Evolutionary conservation across 2,113 vertebrate species (phyloP), one percentile per base, ranked within the genome.

Genomic region (Typhlomys cinereus): DNA sequence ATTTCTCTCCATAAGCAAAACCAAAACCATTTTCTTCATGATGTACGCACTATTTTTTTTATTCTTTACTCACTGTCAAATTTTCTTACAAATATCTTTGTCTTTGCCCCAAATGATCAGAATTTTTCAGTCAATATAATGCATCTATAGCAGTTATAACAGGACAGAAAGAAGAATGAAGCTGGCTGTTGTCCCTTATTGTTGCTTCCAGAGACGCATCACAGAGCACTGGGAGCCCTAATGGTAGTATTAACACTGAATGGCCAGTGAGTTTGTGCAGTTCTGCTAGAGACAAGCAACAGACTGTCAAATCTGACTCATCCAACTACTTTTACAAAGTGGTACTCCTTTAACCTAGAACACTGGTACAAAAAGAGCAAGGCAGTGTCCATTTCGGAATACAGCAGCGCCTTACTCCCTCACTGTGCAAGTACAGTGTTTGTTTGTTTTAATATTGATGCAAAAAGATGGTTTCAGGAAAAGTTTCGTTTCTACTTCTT

Each of bases 1-100:
- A 85, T 34, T 48, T 90, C 71, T 89, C 31, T 62, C 61, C 29
- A 59, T 4, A 41, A 88, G 64, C 59, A 91, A 75, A 74, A 92
- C 39, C 12, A 75, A 91, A 91, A 9, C 48, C 3, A 54, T 61
- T n/a, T 88, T 93, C 94, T 74, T 82, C 57, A 61, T 79, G 41
- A 66, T 66, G 29, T 39, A 84, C 23, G 11, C 71, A 75, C 36
- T n/a, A n/a, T n/a, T n/a, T n/a, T 41, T 9, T 41, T 12, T 66
- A 13, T n/a, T n/a, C 13, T 44, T 34, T 59, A 52, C 18, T 57
- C 86, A n/a, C 34, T 94, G 73, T 17, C 67, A 73, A 95, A 92
- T 82, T 66, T 57, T 46, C 25, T 92, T 75, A 88, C 23, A 85
- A 34, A 0, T 57, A 84, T 57, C 46, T 94, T 44, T 64, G 27